phyloP scores from a whole-genome alignment of 2,113 vertebrate species.

The Malurus elegans region DNA sequence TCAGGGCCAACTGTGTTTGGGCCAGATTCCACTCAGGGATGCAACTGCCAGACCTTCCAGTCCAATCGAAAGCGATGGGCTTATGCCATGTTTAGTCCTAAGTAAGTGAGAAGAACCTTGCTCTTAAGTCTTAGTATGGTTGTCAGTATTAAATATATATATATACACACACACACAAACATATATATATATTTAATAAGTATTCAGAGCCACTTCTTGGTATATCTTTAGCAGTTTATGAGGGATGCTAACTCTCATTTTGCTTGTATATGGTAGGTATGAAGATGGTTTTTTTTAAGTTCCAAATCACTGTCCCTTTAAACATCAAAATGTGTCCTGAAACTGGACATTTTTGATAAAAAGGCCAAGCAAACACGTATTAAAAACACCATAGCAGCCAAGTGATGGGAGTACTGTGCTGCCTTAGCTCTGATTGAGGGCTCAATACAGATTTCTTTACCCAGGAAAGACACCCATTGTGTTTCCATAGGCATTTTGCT shows the following conservation, averaged over 20 bases:
- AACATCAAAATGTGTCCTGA: conserved; percentile 62
- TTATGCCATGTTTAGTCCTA: neutral
- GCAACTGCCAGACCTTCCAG: neutral
- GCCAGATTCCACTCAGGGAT: conserved; percentile 27
- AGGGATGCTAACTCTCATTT: conserved; percentile 55
- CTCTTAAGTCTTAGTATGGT: conserved; percentile 60
- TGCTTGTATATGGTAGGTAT: neutral
- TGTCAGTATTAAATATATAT: conserved; percentile 64
- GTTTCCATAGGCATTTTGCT: neutral
- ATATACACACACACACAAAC: rapidly evolving
- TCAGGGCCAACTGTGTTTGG: neutral
- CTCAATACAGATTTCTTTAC: conserved; percentile 38
- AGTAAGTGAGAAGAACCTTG: conserved; percentile 12
- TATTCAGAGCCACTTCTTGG: conserved; percentile 54
- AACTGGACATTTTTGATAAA: conserved; percentile 43
- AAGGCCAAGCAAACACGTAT: conserved; percentile 55
- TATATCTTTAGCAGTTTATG: conserved; percentile 58
- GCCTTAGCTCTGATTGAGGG: conserved; percentile 51
- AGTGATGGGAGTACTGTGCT: conserved; percentile 37
- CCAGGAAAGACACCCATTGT: conserved; percentile 18
- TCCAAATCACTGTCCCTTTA: conserved; percentile 47
- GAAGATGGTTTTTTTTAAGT: conserved; percentile 29
- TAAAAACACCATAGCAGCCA: conserved; percentile 68
- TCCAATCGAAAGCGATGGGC: neutral
- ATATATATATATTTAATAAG: conserved; percentile 61